Evolutionary conservation across 2,113 vertebrate species (phyloP), one percentile per base, ranked within the genome.

Genomic region (Corythornis cristatus): DNA sequence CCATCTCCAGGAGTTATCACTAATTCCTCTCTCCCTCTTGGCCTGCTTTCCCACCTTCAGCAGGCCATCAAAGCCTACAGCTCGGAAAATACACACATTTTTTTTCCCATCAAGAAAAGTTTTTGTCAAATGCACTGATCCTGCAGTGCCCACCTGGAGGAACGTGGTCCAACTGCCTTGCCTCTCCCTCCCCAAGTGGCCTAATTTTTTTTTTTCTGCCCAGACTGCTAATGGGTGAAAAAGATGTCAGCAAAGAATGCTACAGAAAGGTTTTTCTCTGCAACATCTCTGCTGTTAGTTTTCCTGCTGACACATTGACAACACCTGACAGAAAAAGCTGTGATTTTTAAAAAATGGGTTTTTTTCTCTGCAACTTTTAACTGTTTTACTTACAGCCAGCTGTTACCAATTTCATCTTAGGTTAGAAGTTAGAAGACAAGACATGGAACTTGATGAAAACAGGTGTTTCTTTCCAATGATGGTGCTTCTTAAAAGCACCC

Each of bases 281-380:
- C 17, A 21, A 42, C 21, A 22, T 60, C 65, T 70, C n/a, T 50
- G 23, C 62, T 8, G 17, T 7, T 43, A 57, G 65, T 54, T 73
- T n/a, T 60, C 68, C 57, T 70, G 12, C 31, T 12, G 11, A 50
- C 14, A n/a, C 18, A 43, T 5, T 3, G 7, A 7, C 19, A 46
- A 65, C 16, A 64, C 5, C 33, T 48, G 21, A n/a, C 29, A 43
- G 56, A 17, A 78, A 83, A 64, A 80, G 37, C 8, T 25, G 18
- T 54, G 31, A 7, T 33, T 54, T 61, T 26, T 6, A 3, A 46
- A 43, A 62, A 11, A 6, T 2, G 1, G 1, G 4, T 5, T 7
- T 48, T 43, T 67, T 68, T 19, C 20, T 46, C 65, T 60, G 45
- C 3, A 76, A 60, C 43, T 48, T 60, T 66, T 66, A 50, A 45